Percentiles rank a stretch among this genome's conserved stretches.
Evolutionary conservation across 1,140 invertebrate genomes (phyloP).

Genomic region (Drosophila varians): DNA sequence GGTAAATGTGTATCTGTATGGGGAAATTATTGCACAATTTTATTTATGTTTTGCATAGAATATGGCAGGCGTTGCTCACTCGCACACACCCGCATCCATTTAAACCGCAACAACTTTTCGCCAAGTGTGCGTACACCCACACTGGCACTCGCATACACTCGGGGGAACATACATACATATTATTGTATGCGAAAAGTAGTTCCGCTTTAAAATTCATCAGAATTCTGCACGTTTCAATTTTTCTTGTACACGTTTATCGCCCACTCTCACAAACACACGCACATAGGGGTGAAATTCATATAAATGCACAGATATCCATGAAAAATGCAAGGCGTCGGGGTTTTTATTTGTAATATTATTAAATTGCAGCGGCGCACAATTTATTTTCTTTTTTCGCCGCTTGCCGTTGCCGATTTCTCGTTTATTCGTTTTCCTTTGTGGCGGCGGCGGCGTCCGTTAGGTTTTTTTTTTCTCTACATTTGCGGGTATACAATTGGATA

Average conservation of each 20-base stretch:
- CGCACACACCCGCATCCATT: constrained; percentile 35
- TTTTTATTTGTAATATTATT: constrained; percentile 54
- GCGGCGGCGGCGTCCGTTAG: constrained; percentile 54
- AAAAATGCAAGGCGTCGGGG: constrained; percentile 18
- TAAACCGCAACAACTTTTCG: constrained; percentile 48
- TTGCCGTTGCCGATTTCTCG: constrained; percentile 42
- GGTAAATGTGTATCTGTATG: constrained; percentile 32
- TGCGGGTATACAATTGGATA: constrained; percentile 69
- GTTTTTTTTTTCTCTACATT: constrained; percentile 40
- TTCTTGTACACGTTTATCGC: constrained; percentile 75
- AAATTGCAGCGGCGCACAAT: constrained; percentile 61
- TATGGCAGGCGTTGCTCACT: constrained; percentile 42
- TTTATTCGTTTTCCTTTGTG: constrained; percentile 57
- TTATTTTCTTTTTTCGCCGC: constrained; percentile 48
- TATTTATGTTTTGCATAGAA: constrained; percentile 71
- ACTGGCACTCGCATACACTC: constrained; percentile 9
- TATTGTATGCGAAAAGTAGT: constrained; percentile 39
- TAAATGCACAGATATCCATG: constrained; percentile 25
- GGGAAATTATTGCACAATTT: constrained; percentile 71
- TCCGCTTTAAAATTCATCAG: constrained; percentile 70
- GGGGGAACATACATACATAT: constrained; percentile 5
- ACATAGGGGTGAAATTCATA: constrained; percentile 44
- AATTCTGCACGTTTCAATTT: constrained; percentile 77
- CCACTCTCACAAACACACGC: constrained; percentile 44
- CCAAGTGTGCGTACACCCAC: constrained; percentile 27